Percentiles rank a stretch among this genome's conserved stretches.
Evolutionary conservation across 2,888 invertebrate species (phyloP).

Genomic region (Brachylomia viminalis): DNA sequence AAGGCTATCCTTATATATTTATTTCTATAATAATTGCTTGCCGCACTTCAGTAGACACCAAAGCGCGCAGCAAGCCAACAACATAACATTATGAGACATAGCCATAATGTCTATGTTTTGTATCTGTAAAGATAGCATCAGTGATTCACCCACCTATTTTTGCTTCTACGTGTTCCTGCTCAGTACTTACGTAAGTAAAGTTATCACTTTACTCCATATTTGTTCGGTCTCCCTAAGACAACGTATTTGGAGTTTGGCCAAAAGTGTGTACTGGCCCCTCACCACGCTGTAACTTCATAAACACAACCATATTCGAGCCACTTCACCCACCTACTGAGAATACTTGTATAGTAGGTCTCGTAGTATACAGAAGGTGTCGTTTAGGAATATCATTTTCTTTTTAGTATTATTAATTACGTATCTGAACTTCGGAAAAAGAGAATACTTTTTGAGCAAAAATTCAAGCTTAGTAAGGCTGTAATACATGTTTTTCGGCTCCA

Average conservation of each 20-base stretch:
- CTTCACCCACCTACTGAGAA: slow-evolving; percentile 20
- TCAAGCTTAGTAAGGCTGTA: not conserved
- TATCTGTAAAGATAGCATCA: not conserved
- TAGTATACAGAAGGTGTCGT: slow-evolving; percentile 10
- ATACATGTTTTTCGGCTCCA: too few species aligned
- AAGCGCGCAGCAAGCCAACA: too few species aligned
- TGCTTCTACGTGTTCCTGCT: not conserved
- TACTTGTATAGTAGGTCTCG: slow-evolving; percentile 25
- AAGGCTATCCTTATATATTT: too few species aligned
- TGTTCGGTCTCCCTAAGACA: slow-evolving; percentile 56
- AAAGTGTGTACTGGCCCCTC: slow-evolving; percentile 52
- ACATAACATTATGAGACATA: not conserved
- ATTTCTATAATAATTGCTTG: too few species aligned
- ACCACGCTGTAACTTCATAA: slow-evolving; percentile 45
- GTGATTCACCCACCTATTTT: not conserved
- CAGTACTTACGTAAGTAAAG: slow-evolving; percentile 9
- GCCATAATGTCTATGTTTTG: not conserved
- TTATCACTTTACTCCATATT: slow-evolving; percentile 50
- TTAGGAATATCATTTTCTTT: slow-evolving; percentile 15
- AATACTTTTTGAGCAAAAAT: not conserved
- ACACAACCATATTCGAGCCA: slow-evolving; percentile 42
- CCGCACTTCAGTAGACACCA: too few species aligned
- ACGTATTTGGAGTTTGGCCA: slow-evolving; percentile 63
- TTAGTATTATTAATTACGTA: not conserved
- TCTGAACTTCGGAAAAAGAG: not conserved